A percentile compares a stretch with the other conserved stretches of the same genome.
These are phyloP conservation scores for Meandrusa payeni DNA, from an alignment of 2,888 invertebrate species.

Conservation along the genomic window DNA sequence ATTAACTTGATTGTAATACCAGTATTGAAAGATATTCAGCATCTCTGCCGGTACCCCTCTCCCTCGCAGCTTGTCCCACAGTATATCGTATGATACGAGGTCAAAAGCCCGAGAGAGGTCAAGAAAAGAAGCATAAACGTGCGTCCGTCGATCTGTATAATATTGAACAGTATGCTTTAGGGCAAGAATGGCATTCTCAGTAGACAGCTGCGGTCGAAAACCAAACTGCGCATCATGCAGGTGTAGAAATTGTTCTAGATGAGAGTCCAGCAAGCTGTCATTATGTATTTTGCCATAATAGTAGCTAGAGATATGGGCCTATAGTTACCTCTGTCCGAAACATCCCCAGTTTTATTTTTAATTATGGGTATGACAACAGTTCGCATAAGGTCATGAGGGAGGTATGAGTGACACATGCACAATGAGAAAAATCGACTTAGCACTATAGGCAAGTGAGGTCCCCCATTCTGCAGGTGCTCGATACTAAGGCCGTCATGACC, in stretches of 20 bases:
- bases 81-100: slow-evolving; percentile 23
- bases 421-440: slow-evolving; percentile 25
- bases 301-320: slow-evolving; percentile 31
- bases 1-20: slow-evolving; percentile 16
- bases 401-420: slow-evolving; percentile 24
- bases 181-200: slow-evolving; percentile 23
- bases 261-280: slow-evolving; percentile 27
- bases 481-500: slow-evolving; percentile 27
- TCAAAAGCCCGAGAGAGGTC: slow-evolving; percentile 27
- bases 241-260: slow-evolving; percentile 14
- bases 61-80: slow-evolving; percentile 24
- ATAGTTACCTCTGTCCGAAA: slow-evolving; percentile 26
- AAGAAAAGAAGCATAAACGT: too few species aligned
- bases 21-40: slow-evolving; percentile 1
- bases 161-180: slow-evolving; percentile 25
- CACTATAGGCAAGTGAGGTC: slow-evolving; percentile 24
- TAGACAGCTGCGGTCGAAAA: slow-evolving; percentile 22
- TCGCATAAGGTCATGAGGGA: slow-evolving; percentile 13
- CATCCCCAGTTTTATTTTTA: slow-evolving; percentile 30
- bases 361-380: slow-evolving; percentile 28
- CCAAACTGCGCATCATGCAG: slow-evolving; percentile 28
- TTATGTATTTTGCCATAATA: slow-evolving; percentile 28
- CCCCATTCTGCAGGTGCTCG: slow-evolving; percentile 27
- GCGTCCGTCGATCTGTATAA: slow-evolving; percentile 19
- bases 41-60: slow-evolving; percentile 8